Evolutionary conservation across 1,140 invertebrate genomes (phyloP), one percentile per base, ranked within the genome.

Genomic region (Drosophila fuyamai): DNA sequence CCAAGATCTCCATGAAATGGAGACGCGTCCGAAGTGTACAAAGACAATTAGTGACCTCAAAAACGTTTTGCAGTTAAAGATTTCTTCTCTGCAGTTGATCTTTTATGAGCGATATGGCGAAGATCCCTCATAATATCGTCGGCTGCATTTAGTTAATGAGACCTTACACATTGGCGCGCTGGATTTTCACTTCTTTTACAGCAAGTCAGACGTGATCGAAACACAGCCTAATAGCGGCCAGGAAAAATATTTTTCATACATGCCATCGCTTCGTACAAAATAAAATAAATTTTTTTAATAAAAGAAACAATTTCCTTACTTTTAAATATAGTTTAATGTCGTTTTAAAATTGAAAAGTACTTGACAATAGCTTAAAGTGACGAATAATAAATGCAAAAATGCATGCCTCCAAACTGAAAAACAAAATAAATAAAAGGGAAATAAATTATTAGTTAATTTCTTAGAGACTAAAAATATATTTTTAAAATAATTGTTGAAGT

Each of bases 31-130:
- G 35, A 71, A 61, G 44, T 55, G 47, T 73, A 65, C 80, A 82
- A 81, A 79, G 65, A 86, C 84, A 89, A 86, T 79, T 83, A 79
- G 76, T 79, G 83, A 86, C 83, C 83, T 66, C 83, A 86, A 88
- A 86, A 86, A 83, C 84, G 84, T 86, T 83, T 83, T 77, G 79
- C 83, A 88, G 67, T 50, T 88, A 78, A 86, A 56, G 70, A 76
- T 76, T 66, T 80, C 65, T 66, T 48, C 35, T 56, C 48, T 68
- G 51, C 66, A 71, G 43, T 54, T 76, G 78, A 82, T 83, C 75
- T 58, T 83, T 79, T 67, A 84, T 60, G 76, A 29, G 18, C 29
- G 81, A 83, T 83, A 83, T 79, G 60, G 68, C 76, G 16, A 29
- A 60, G 65, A 58, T 48, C 40, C 54, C 40, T 27, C 41, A 73